Evolutionary conservation across 1,140 invertebrate species (phyloP).

Genomic region (Scylla paramamosain): DNA sequence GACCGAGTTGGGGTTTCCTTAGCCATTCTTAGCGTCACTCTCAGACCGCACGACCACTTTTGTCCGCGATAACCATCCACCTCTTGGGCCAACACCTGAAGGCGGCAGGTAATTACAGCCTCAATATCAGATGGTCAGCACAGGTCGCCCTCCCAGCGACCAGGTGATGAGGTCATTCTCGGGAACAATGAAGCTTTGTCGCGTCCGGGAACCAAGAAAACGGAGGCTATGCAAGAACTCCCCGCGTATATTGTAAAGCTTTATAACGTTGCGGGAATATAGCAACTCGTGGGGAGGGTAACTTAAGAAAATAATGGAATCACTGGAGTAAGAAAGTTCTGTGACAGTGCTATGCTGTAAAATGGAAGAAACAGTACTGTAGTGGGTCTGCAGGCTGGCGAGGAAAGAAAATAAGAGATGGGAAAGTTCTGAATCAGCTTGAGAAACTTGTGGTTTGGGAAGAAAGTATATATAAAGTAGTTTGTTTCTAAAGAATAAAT

Average conservation of each 20-base stretch:
- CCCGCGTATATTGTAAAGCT: not conserved
- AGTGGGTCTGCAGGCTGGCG: no score
- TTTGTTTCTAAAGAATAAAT: no score
- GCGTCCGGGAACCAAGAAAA: not conserved
- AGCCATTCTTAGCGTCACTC: not conserved
- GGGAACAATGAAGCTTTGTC: not conserved
- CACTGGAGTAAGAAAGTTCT: no score
- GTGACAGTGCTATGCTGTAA: no score
- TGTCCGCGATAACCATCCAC: not conserved
- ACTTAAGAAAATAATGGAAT: not conserved
- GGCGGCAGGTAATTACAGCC: not conserved
- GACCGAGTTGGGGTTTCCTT: not conserved
- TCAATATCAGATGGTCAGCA: not conserved
- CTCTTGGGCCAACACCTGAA: not conserved
- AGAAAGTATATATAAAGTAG: no score
- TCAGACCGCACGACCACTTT: slow-evolving; percentile 8
- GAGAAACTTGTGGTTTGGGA: no score
- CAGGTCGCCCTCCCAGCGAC: not conserved
- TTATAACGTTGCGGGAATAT: not conserved
- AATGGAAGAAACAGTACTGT: no score
- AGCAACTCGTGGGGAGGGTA: not conserved
- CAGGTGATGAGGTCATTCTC: not conserved
- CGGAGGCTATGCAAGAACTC: not conserved
- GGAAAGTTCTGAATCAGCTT: no score
- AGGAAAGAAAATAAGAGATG: no score